Conservation (phyloP, 2,797 vertebrate genomes). For the Phrynocephalus forsythii region DNA sequence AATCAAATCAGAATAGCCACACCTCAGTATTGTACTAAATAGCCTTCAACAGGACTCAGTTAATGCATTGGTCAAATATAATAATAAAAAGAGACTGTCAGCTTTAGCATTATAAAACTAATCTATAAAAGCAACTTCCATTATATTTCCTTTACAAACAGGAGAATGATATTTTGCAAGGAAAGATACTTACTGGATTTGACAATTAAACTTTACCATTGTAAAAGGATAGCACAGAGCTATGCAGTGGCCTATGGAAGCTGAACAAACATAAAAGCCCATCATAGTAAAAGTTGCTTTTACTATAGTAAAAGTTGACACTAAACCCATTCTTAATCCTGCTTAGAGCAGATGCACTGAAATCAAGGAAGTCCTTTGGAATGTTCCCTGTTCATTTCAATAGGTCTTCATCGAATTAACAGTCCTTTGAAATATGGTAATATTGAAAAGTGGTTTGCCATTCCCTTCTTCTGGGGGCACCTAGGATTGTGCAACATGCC, state of each 20-base stretch:
- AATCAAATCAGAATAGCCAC: too few species aligned
- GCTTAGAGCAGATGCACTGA: neutral
- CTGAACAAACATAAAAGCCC: neutral
- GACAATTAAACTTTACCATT: neutral
- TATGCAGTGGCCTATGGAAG: neutral
- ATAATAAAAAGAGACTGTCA: slow-evolving; percentile 25
- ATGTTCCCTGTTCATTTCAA: neutral
- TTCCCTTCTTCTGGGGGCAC: too few species aligned
- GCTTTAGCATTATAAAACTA: slow-evolving; percentile 35
- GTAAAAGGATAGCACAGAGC: neutral
- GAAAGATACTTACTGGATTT: slow-evolving; percentile 4
- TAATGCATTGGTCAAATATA: neutral
- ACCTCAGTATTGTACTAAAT: neutral
- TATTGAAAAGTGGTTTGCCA: too few species aligned
- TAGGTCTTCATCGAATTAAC: neutral
- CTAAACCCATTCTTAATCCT: neutral
- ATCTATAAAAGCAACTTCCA: slow-evolving; percentile 15
- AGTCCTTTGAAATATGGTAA: too few species aligned
- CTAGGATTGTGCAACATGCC: too few species aligned
- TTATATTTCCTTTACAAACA: neutral
- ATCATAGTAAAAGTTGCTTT: neutral
- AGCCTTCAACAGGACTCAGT: slow-evolving; percentile 27
- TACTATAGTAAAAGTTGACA: neutral
- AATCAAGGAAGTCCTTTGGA: neutral
- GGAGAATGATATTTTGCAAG: slow-evolving; percentile 28